phyloP scores from a whole-genome alignment of 2,797 vertebrate species.

The Acridotheres tristis region DNA sequence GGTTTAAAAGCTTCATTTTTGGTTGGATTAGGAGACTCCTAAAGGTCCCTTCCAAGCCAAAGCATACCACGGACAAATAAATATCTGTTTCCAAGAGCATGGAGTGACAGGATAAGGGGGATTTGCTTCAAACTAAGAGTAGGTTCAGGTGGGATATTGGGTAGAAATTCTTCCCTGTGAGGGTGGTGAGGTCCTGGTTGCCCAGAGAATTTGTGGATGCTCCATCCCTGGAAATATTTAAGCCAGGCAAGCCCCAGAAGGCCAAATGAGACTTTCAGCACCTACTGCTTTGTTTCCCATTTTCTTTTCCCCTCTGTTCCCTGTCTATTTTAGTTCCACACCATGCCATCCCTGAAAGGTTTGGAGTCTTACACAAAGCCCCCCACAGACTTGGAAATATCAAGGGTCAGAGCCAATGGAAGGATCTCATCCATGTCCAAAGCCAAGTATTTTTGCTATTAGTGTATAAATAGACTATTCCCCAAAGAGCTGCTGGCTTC shows the following conservation, averaged over 20 bases:
- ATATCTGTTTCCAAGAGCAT: not conserved
- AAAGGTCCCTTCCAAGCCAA: not conserved
- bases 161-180: not conserved
- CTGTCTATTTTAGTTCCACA: not conserved
- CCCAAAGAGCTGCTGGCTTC: not conserved
- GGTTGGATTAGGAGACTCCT: not conserved
- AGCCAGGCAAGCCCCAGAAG: not conserved
- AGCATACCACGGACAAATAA: not conserved
- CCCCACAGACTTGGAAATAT: not conserved
- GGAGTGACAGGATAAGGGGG: not conserved
- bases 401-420: conserved; percentile 20
- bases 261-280: not conserved
- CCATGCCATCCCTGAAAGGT: not conserved
- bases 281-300: not conserved
- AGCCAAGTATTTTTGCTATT: conserved; percentile 15
- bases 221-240: not conserved
- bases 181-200: not conserved
- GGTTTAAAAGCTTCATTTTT: not conserved
- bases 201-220: not conserved
- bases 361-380: not conserved
- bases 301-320: not conserved
- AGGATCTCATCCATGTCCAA: not conserved
- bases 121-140: not conserved
- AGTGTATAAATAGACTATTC: not conserved
- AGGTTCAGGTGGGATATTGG: not conserved